phyloP scores from a whole-genome alignment of 1,140 invertebrate species.

The Plodia interpunctella region DNA sequence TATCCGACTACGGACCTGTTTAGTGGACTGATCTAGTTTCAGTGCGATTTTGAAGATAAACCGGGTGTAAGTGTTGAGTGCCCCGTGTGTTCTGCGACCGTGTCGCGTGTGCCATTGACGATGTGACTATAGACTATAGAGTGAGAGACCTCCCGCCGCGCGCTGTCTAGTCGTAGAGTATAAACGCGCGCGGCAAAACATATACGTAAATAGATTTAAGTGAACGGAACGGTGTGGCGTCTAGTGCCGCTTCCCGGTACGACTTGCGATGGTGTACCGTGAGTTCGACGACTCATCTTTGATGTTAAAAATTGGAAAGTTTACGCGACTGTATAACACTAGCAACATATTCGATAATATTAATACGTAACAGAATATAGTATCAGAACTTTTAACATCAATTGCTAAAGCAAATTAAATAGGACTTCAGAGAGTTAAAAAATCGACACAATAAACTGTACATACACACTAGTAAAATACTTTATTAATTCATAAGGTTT shows the following conservation, averaged over 20 bases:
- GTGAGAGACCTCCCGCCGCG: slow-evolving; percentile 28
- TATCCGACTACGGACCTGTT: slow-evolving; percentile 66
- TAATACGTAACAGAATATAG: not conserved
- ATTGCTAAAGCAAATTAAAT: not conserved
- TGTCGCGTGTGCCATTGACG: slow-evolving; percentile 6
- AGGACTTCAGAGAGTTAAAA: not conserved
- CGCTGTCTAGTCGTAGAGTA: slow-evolving; percentile 58
- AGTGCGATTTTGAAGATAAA: not conserved
- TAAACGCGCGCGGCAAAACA: slow-evolving; percentile 40
- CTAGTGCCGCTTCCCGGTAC: slow-evolving; percentile 26
- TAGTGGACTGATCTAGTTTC: slow-evolving; percentile 21
- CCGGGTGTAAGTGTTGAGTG: slow-evolving; percentile 5
- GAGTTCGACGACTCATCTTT: not conserved
- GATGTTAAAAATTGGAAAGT: slow-evolving; percentile 3
- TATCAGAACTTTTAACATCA: not conserved
- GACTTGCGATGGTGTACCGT: not conserved
- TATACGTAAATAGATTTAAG: slow-evolving; percentile 63
- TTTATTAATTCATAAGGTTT: slow-evolving; percentile 13
- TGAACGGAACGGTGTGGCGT: slow-evolving; percentile 34
- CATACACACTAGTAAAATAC: slow-evolving; percentile 21
- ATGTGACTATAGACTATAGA: slow-evolving; percentile 23
- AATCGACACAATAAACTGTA: not conserved
- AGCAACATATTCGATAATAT: not conserved
- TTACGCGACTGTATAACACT: not conserved
- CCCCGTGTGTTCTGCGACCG: slow-evolving; percentile 6